Base-by-base conservation (phyloP, 2,888 invertebrate genomes). In the Drosophila multiciliata region DNA sequence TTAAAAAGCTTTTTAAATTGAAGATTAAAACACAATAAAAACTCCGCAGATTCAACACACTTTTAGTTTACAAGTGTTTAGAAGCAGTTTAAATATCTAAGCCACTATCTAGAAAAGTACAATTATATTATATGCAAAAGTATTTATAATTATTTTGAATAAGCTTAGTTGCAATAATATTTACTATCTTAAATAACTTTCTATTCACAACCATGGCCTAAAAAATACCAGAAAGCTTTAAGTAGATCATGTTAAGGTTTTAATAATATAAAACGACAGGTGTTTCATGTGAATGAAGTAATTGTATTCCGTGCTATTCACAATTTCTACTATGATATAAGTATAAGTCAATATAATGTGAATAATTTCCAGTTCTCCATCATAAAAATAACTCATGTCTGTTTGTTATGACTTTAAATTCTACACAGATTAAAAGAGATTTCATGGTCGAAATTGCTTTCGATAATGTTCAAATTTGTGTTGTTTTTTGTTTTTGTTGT, bases 331-430 rank as follows among this genome's bases (percentile, higher is more conserved):
- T 32, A 60, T 69, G 42, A 65, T 53, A 50, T 62, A 70, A 36
- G 40, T 9, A 8, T n/a, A 42, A 11, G 6, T 11, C 42, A 20
- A 42, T 11, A 42, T 55, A 35, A 58, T 53, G 40, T 40, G 36
- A 58, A 64, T 53, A 57, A 35, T n/a, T 32, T 66, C 20, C 32
- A 38, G 38, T 23, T 68, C 38, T 42, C 12, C 3, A 35, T 17
- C 45, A 66, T 67, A 42, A 58, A 63, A 62, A 50, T 17, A 12
- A 12, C 23, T 9, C 26, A n/a, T 42, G 29, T 20, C 32, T 17
- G 33, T 35, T 11, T 66, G 45, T 67, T 76, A 72, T 76, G 76
- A 76, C 23, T 45, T 17, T 50, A 36, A 50, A 29, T 50, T 42
- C 15, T 42, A 32, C 20, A 26, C 20, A 35, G 49, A 33, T 40